Conservation (phyloP, 2,888 invertebrate species). For the Ennomos fuscantarius region DNA sequence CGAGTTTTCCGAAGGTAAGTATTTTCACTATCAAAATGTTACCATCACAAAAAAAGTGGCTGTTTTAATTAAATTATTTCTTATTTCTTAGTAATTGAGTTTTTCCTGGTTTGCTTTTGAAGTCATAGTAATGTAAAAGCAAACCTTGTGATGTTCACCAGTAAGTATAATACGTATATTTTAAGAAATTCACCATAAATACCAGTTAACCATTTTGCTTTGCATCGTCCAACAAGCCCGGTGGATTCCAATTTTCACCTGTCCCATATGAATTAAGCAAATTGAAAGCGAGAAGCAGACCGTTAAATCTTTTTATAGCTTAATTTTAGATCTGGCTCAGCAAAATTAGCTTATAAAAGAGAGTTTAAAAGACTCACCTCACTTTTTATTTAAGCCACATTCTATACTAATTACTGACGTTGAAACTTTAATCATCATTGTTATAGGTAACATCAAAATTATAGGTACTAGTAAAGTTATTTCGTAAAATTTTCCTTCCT, state of each 20-base stretch:
- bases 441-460: too few species aligned
- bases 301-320: constrained; percentile 57
- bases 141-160: constrained; percentile 45
- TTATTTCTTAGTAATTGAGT: too few species aligned
- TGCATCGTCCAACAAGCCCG: constrained; percentile 8
- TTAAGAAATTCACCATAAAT: constrained; percentile 7
- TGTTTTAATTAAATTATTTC: too few species aligned
- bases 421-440: too few species aligned
- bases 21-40: too few species aligned
- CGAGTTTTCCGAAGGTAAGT: too few species aligned
- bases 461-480: too few species aligned
- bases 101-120: too few species aligned
- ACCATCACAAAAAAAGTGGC: too few species aligned
- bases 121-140: constrained; percentile 52
- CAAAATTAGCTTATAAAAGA: constrained; percentile 47
- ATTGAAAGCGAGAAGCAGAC: constrained; percentile 54
- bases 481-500: too few species aligned
- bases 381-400: too few species aligned
- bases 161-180: constrained; percentile 33
- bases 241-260: constrained; percentile 36
- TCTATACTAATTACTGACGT: too few species aligned
- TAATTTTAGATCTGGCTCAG: constrained; percentile 42
- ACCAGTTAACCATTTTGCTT: background rate
- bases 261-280: constrained; percentile 55
- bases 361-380: constrained; percentile 10